Evolutionary conservation across 2,888 invertebrate species (phyloP), one percentile per base, ranked within the genome.

Genomic region (Notodonta ziczac): DNA sequence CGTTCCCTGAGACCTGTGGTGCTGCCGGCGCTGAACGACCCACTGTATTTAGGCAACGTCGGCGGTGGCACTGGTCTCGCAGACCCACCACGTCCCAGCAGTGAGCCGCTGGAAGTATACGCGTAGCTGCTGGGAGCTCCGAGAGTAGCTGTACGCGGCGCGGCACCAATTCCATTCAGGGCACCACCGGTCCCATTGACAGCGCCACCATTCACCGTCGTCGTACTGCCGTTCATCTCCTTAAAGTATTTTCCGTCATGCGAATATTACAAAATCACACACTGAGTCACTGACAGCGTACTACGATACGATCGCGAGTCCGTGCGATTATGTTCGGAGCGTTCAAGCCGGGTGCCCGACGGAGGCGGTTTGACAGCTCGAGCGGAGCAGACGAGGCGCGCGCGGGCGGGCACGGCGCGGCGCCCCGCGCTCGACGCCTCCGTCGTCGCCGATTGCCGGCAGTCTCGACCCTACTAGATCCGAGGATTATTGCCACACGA

Each of bases 41-140:
- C 95, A 78, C 97, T 96, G 85, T 97, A 97, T 85, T 97, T 97
- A 50, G 97, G 97, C 77, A 97, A 90, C 58, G 97, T 96, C 59
- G 97, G 97, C 65, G 97, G 97, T 73, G 97, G 97, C 75, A 96
- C 96, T 60, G 96, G 96, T 76, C 96, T 93, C 69, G 95, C 94
- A 64, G 96, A 95, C 69, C 95, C 94, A 64, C 94, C 94, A 62
- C 95, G 92, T 56, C 95, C 95, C 61, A 95, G 90, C 74, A 95
- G 85, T 50, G 95, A 95, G 65, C 95, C 95, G 76, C 94, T 95
- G 65, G 95, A 95, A 40, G 95, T 95, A 82, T 95, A 95, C 77
- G 95, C 94, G 84, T 95, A 95, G 85, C 95, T 95, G 84, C 95
- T 95, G 56, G 95, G 95, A 73, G 93, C 88, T 66, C 93, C 94